Evolutionary conservation across 1,140 invertebrate species (phyloP), one percentile per base, ranked within the genome.

Genomic region (Caenorhabditis tropicalis): DNA sequence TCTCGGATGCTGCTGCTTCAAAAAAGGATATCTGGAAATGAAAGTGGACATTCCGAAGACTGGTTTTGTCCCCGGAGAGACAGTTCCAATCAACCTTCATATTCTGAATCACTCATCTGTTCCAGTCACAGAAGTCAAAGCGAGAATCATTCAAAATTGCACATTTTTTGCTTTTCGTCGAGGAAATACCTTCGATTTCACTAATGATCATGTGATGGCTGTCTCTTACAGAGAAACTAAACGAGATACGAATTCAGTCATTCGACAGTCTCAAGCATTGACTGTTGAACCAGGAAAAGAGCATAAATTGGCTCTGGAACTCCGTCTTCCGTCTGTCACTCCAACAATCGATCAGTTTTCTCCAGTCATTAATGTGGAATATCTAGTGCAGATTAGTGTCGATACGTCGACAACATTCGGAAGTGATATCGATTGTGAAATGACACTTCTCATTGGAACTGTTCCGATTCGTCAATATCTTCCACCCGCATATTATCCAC

Each of bases 51-150:
- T 74, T 15, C 65, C 65, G 15, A 74, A 74, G n/a, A 74, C 65
- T 24, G 65, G 65, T 43, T 74, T 74, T n/a, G 65, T 74, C 7
- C 65, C 65, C 7, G 65, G 65, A 39, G 65, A 74, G 24, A 74
- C 65, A 27, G 21, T 74, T 12, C 36, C 65, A 24, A 39, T 74
- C 36, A 74, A 74, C n/a, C n/a, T 74, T 12, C 36, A 74, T 12
- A 39, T 74, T 24, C 36, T 74, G 2, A 74, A 74, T 24, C 7
- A 74, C n/a, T 74, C 65, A n/a, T 46, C 65, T 2, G 65, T 74
- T 39, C 36, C 65, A 39, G 65, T 74, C 21, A 74, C 65, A 1
- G 65, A 74, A 43, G 65, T 74, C n/a, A 43, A 74, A 24, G 65
- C 36, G 15, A 74, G 27, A 31, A 74, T 74, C 36, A 43, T 74